These are phyloP conservation scores for Mionectes macconnelli DNA, from an alignment of 2,113 vertebrate genomes.

Conservation along the genomic window DNA sequence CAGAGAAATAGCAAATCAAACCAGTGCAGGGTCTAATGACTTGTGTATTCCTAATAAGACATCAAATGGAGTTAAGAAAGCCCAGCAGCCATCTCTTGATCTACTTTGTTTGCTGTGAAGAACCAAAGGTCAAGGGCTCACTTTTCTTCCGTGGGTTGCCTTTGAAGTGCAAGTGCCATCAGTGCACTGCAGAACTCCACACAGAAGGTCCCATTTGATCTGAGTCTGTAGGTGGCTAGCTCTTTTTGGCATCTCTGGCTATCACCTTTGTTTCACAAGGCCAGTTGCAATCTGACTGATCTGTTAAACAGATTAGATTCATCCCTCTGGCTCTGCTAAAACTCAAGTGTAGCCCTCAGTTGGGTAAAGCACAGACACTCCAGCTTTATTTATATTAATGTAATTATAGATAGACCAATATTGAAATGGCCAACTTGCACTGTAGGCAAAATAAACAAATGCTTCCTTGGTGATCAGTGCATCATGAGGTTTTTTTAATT, in stretches of 20 bases:
- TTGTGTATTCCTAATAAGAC: background rate
- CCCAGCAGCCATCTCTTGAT: background rate
- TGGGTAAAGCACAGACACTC: background rate
- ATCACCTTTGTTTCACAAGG: background rate
- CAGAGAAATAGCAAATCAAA: background rate
- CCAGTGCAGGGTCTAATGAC: background rate
- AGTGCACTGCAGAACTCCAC: background rate
- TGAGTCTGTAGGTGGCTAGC: rapidly evolving
- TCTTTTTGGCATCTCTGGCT: constrained; percentile 9
- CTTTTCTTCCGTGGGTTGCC: background rate
- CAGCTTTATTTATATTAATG: constrained; percentile 24
- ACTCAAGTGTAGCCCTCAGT: background rate
- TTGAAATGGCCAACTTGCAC: background rate
- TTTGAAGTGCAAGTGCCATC: background rate
- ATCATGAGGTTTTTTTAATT: background rate
- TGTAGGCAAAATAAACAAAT: constrained; percentile 27
- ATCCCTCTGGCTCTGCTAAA: constrained; percentile 18
- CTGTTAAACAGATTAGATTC: constrained; percentile 15
- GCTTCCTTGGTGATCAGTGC: background rate
- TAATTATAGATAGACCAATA: constrained; percentile 27
- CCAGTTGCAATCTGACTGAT: background rate
- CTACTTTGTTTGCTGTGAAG: background rate
- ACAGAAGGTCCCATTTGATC: background rate
- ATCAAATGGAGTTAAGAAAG: background rate
- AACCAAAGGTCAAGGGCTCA: background rate